Percentiles rank a stretch among this genome's conserved stretches.
Evolutionary conservation across 1,140 invertebrate species (phyloP).

Genomic region (Drosophila equinoxialis): DNA sequence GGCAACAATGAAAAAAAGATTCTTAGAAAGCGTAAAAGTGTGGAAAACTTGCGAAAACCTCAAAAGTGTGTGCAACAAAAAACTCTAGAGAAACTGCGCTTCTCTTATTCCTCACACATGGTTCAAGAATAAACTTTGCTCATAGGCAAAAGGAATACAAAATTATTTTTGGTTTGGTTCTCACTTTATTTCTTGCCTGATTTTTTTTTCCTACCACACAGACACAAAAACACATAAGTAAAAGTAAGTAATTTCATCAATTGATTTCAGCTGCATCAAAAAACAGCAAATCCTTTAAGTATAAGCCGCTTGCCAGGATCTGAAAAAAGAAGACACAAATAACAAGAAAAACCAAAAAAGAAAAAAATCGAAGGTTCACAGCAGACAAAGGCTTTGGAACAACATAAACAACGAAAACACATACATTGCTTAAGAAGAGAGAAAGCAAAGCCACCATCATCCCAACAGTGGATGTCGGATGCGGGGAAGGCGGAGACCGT

Average conservation of each 20-base stretch:
- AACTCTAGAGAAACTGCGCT: slow-evolving; percentile 3
- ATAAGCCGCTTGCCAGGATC: slow-evolving; percentile 36
- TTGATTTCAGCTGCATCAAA: slow-evolving; percentile 12
- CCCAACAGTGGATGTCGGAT: background rate
- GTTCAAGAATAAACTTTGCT: background rate
- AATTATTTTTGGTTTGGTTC: background rate
- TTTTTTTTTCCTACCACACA: background rate
- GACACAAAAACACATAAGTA: background rate
- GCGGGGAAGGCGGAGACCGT: background rate
- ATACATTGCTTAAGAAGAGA: slow-evolving; percentile 25
- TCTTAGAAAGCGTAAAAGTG: background rate
- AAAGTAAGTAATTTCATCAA: slow-evolving; percentile 8
- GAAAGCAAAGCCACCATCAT: slow-evolving; percentile 5
- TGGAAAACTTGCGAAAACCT: slow-evolving; percentile 7
- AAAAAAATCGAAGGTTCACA: slow-evolving; percentile 51
- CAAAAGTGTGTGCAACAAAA: slow-evolving; percentile 5
- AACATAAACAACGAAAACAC: slow-evolving; percentile 47
- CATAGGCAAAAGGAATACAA: slow-evolving; percentile 4
- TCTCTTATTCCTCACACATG: slow-evolving; percentile 6
- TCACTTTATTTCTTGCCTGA: background rate
- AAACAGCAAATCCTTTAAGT: slow-evolving; percentile 39
- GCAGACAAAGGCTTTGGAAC: slow-evolving; percentile 48
- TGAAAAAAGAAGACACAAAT: slow-evolving; percentile 2
- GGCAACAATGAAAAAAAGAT: slow-evolving; percentile 12
- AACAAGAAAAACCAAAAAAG: slow-evolving; percentile 26